Conservation (phyloP, 2,888 invertebrate species). For the Cistogaster globosa region DNA sequence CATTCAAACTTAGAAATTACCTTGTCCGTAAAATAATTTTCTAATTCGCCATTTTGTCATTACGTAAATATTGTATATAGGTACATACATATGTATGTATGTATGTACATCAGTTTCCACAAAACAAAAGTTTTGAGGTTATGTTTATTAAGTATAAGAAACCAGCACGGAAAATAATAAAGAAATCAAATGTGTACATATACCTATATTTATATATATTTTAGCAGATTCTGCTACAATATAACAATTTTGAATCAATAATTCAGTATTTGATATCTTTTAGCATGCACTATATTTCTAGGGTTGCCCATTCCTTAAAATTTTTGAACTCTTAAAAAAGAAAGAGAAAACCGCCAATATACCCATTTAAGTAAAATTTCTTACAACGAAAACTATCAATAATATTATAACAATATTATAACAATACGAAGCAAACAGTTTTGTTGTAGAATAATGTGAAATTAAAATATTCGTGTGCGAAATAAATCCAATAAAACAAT, state of each 20-base stretch:
- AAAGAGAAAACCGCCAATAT: conserved; percentile 33
- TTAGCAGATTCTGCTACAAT: too few relatives aligned
- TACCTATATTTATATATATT: too few relatives aligned
- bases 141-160: conserved; percentile 4
- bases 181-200: too few relatives aligned
- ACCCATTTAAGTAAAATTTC: background rate
- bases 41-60: conserved; percentile 14
- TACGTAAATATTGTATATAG: background rate
- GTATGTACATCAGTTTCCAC: background rate
- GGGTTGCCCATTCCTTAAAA: background rate
- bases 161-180: too few relatives aligned
- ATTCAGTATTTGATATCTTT: conserved; percentile 42
- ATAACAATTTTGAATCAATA: background rate
- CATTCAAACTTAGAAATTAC: background rate
- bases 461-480: too few relatives aligned
- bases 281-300: conserved; percentile 32
- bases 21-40: background rate
- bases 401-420: too few relatives aligned
- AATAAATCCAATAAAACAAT: too few relatives aligned
- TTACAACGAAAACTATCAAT: background rate
- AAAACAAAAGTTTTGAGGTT: conserved; percentile 53
- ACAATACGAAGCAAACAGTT: too few relatives aligned
- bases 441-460: too few relatives aligned
- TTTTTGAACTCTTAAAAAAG: background rate
- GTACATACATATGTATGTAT: background rate